Percentiles rank a stretch among this genome's conserved stretches.
These are phyloP conservation scores for Lasiommata megera DNA, from an alignment of 2,888 invertebrate species.

Conservation along the genomic window DNA sequence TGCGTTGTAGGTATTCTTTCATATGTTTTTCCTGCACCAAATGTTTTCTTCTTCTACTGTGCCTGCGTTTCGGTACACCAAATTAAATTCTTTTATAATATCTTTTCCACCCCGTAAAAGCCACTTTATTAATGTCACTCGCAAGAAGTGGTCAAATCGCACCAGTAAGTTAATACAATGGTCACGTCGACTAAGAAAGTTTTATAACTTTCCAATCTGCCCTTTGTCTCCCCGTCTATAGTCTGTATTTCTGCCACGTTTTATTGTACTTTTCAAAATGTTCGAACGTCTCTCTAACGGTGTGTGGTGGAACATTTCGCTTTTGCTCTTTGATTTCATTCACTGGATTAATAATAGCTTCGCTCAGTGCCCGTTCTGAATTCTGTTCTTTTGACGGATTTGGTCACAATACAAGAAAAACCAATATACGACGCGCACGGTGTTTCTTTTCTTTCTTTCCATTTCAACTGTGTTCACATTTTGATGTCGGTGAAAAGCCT, in stretches of 20 bases:
- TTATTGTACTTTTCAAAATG: constrained; percentile 20
- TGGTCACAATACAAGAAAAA: constrained; percentile 16
- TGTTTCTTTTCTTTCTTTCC: constrained; percentile 7
- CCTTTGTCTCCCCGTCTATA: constrained; percentile 26
- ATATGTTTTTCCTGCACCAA: too few species aligned
- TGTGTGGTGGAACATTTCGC: constrained; percentile 10
- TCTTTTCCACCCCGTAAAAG: too few species aligned
- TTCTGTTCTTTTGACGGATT: constrained; percentile 11
- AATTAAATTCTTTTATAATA: too few species aligned
- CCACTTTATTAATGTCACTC: too few species aligned
- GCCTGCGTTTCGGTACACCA: too few species aligned
- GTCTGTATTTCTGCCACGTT: constrained; percentile 37
- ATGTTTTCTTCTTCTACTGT: too few species aligned
- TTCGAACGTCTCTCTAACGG: constrained; percentile 10
- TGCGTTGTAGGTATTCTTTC: too few species aligned
- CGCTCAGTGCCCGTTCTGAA: constrained; percentile 13
- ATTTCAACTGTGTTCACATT: constrained; percentile 3
- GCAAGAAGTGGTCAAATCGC: not conserved
- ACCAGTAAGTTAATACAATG: not conserved
- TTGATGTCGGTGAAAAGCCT: not conserved
- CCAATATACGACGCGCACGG: constrained; percentile 5
- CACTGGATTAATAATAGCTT: constrained; percentile 20
- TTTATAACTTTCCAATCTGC: constrained; percentile 1
- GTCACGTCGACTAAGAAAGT: not conserved
- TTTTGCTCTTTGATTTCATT: constrained; percentile 15